Percentiles rank a stretch among this genome's conserved stretches.
Evolutionary conservation across 2,888 invertebrate genomes (phyloP).

Genomic region (Netelia virgata): DNA sequence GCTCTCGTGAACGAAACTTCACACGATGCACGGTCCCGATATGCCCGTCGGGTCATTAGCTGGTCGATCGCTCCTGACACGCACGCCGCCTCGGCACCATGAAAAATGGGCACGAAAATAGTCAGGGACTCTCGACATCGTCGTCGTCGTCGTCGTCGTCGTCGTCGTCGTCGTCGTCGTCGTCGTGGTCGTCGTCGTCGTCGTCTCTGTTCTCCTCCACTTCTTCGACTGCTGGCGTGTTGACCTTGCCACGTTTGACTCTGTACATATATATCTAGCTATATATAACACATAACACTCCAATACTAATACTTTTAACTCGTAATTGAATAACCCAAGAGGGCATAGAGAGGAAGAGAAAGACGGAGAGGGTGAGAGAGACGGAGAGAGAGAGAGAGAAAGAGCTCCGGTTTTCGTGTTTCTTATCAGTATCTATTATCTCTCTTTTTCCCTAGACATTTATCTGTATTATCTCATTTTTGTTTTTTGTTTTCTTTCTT

Average conservation of each 20-base stretch:
- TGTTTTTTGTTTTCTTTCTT: neutral
- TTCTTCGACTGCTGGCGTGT: constrained; percentile 55
- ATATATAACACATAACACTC: constrained; percentile 30
- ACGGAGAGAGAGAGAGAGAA: neutral
- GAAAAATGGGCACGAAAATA: constrained; percentile 67
- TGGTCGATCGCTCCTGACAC: constrained; percentile 69
- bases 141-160: constrained; percentile 46
- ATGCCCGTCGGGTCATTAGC: constrained; percentile 67
- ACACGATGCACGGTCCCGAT: constrained; percentile 68
- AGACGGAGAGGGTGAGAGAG: neutral
- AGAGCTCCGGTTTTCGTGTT: constrained; percentile 47
- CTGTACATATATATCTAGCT: constrained; percentile 31
- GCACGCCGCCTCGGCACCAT: constrained; percentile 68
- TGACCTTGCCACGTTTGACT: constrained; percentile 62
- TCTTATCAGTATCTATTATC: constrained; percentile 44
- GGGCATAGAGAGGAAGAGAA: constrained; percentile 2
- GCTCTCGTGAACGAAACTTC: constrained; percentile 66
- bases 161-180: neutral
- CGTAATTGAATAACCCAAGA: constrained; percentile 55
- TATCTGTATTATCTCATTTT: constrained; percentile 23
- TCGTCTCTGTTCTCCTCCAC: constrained; percentile 44
- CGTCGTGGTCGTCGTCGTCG: constrained; percentile 52
- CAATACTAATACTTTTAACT: constrained; percentile 42
- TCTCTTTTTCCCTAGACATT: constrained; percentile 11
- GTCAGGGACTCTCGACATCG: constrained; percentile 64